A percentile compares a stretch with the other conserved stretches of the same genome.
phyloP scores from a whole-genome alignment of 2,113 vertebrate species.

The Gasterosteus nipponicus region DNA sequence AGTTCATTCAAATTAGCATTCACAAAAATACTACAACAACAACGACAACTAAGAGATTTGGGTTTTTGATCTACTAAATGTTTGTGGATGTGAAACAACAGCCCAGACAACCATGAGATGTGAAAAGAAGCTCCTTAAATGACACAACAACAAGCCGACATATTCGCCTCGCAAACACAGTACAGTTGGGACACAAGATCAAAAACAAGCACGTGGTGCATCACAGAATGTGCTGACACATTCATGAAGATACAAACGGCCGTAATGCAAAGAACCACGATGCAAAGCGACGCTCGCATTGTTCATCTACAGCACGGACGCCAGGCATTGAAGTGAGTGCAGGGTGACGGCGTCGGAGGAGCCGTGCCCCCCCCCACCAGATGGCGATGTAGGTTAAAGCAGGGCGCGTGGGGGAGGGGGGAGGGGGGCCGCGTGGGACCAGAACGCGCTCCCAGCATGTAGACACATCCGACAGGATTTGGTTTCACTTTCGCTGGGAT shows the following conservation, averaged over 20 bases:
- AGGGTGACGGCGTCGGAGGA: background rate
- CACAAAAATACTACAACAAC: background rate
- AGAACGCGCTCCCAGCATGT: constrained; percentile 32
- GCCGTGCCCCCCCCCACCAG: constrained; percentile 58
- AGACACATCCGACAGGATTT: constrained; percentile 18
- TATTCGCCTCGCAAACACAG: background rate
- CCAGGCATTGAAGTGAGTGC: background rate
- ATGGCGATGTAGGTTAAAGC: constrained; percentile 78
- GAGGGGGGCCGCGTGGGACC: constrained; percentile 6
- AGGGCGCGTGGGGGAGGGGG: background rate
- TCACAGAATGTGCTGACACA: background rate
- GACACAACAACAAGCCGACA: background rate
- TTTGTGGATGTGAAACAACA: background rate
- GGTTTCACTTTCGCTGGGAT: constrained; percentile 17
- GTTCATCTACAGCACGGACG: constrained; percentile 29
- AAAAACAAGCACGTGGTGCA: background rate
- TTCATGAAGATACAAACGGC: background rate
- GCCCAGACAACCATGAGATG: background rate
- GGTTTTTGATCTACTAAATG: background rate
- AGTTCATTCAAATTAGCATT: background rate
- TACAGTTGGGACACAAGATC: background rate
- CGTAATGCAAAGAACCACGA: background rate
- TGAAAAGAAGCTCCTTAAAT: background rate
- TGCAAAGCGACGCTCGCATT: background rate
- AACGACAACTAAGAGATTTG: background rate